Conservation (phyloP, 2,797 vertebrate species). For the Eutrigla gurnardus region DNA sequence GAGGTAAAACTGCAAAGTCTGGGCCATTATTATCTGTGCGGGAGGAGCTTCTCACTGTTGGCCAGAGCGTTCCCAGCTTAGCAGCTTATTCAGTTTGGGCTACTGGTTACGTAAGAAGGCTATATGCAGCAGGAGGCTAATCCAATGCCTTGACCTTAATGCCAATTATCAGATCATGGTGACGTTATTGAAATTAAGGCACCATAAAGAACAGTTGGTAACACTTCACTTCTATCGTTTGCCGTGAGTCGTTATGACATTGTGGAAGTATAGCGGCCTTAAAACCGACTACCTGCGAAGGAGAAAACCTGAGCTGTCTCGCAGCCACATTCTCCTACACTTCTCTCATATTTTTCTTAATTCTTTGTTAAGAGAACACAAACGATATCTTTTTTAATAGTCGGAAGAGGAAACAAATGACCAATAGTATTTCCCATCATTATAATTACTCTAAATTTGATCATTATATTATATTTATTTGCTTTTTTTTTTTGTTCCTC, state of each 20-base stretch:
- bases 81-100: slow-evolving; percentile 76
- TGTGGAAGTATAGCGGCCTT: neutral
- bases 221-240: neutral
- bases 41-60: slow-evolving; percentile 39
- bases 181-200: slow-evolving; percentile 71
- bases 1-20: neutral
- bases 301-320: neutral
- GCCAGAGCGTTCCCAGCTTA: slow-evolving; percentile 70
- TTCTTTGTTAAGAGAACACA: neutral
- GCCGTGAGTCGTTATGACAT: neutral
- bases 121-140: slow-evolving; percentile 82
- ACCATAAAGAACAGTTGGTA: slow-evolving; percentile 40
- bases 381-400: neutral
- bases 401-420: neutral
- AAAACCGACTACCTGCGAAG: neutral
- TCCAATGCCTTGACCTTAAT: slow-evolving; percentile 80
- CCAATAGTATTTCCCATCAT: neutral
- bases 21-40: slow-evolving; percentile 37
- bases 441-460: no score
- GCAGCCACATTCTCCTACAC: neutral
- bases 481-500: no score
- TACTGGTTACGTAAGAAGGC: slow-evolving; percentile 77
- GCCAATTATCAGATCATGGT: slow-evolving; percentile 83
- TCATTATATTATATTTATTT: no score
- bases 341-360: neutral